Percentiles rank a stretch among this genome's conserved stretches.
Conservation (phyloP, 2,113 vertebrate species). For the Galbula dea region DNA sequence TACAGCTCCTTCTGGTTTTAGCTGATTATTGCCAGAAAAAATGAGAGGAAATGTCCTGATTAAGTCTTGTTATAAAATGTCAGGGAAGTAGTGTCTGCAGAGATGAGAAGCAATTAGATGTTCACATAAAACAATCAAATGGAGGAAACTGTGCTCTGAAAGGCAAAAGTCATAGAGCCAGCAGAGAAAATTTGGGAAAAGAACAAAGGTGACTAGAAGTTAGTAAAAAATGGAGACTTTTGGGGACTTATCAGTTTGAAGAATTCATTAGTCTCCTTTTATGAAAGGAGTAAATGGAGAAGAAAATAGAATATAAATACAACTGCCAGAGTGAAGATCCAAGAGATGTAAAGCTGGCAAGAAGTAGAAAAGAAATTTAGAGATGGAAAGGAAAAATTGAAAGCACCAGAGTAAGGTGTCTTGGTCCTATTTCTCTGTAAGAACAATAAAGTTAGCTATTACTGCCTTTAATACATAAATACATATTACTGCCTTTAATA, state of each 20-base stretch:
- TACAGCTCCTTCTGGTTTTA: not conserved
- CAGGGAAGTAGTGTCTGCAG: not conserved
- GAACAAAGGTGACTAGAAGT: not conserved
- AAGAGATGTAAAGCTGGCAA: not conserved
- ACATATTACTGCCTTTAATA: not conserved
- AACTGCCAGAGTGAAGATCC: not conserved
- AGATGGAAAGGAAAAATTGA: not conserved
- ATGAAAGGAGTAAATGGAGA: not conserved
- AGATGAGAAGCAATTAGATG: slow-evolving; percentile 27
- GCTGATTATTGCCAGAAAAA: not conserved
- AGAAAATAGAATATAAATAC: not conserved
- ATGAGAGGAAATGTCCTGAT: not conserved
- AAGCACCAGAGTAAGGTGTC: not conserved
- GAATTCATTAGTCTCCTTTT: not conserved
- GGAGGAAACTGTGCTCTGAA: not conserved
- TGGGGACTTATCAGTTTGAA: not conserved
- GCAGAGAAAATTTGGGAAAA: not conserved
- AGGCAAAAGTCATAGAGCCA: not conserved
- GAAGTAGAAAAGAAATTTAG: not conserved
- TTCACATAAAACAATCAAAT: slow-evolving; percentile 8
- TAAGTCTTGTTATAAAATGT: slow-evolving; percentile 20
- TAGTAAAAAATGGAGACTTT: not conserved
- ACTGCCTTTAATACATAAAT: not conserved
- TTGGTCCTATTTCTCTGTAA: not conserved
- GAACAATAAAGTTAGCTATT: not conserved